Conservation (phyloP, 2,113 vertebrate genomes). For the Ia io region DNA sequence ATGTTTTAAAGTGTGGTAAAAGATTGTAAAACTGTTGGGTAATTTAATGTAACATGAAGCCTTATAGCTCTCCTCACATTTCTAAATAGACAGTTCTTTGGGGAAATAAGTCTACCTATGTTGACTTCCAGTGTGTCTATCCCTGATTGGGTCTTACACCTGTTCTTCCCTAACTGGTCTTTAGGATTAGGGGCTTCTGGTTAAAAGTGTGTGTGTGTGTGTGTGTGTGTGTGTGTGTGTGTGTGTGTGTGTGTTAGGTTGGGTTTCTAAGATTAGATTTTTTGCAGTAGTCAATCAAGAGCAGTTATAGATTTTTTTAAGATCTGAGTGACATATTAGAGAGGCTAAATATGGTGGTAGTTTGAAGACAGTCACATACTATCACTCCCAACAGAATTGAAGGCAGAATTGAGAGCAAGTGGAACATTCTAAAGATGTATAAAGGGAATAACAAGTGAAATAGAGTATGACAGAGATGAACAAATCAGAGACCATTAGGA, state of each 20-base stretch:
- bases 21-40: background rate
- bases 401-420: background rate
- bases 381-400: background rate
- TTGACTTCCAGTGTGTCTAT: background rate
- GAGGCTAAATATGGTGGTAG: background rate
- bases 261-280: background rate
- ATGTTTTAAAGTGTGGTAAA: background rate
- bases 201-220: background rate
- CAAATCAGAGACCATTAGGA: background rate
- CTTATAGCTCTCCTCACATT: background rate
- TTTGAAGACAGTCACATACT: background rate
- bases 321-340: background rate
- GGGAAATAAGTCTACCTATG: background rate
- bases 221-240: no score
- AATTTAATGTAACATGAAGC: background rate
- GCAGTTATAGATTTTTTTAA: background rate
- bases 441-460: background rate
- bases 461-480: background rate
- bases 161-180: background rate
- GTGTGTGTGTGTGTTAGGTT: no score
- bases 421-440: background rate
- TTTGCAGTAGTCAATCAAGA: background rate
- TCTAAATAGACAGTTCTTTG: background rate
- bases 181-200: background rate
- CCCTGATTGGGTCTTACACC: background rate